These are phyloP conservation scores for Malurus cyaneus DNA, from an alignment of 2,113 vertebrate genomes.

Conservation along the genomic window DNA sequence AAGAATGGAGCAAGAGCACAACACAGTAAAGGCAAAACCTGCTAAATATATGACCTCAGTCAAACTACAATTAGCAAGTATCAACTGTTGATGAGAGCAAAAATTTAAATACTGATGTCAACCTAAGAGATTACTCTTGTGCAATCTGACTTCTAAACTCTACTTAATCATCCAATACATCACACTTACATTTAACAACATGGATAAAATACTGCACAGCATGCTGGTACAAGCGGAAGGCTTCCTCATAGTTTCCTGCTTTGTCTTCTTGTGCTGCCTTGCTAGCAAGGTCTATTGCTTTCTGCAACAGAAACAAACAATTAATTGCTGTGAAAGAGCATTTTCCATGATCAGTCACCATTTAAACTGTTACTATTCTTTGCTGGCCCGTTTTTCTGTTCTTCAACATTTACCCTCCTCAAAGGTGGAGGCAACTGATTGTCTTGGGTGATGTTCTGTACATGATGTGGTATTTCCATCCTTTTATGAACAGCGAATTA, in stretches of 20 bases:
- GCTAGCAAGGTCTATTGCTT: constrained; percentile 90
- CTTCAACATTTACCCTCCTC: background rate
- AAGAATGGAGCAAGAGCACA: background rate
- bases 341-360: background rate
- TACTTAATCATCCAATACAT: background rate
- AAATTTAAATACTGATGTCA: background rate
- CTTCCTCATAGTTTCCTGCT: constrained; percentile 91
- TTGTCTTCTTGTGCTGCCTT: constrained; percentile 93
- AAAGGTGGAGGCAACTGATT: background rate
- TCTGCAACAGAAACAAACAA: constrained; percentile 75
- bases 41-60: background rate
- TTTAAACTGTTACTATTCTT: background rate
- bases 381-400: background rate
- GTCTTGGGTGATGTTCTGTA: background rate
- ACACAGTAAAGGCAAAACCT: background rate
- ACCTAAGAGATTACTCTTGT: background rate
- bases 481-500: background rate
- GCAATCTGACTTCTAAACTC: background rate
- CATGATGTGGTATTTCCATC: background rate
- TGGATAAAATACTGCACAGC: constrained; percentile 95
- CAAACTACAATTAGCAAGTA: background rate
- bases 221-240: constrained; percentile 88
- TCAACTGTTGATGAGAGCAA: background rate
- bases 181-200: constrained; percentile 88
- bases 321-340: background rate